Base-by-base conservation (phyloP, 2,797 vertebrate species). In the Emys orbicularis region DNA sequence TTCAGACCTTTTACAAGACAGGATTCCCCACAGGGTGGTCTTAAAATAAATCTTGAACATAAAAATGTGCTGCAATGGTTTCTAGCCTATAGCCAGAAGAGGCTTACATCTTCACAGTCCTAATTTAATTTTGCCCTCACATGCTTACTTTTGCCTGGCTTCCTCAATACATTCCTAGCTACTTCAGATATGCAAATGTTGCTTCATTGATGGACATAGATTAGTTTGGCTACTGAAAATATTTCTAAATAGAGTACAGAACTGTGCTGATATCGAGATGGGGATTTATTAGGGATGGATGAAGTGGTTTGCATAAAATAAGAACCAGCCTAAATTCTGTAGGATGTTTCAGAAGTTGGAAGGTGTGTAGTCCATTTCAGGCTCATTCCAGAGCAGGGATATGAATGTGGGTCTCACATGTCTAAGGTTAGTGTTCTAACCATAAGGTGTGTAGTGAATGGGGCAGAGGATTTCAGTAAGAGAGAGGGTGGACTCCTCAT, bases 111-210 rank as follows among this genome's bases (percentile, higher is more conserved):
- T 96, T 76, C 88, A 94, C 84, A 91, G 88, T 81, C 72, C 74
- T 92, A 95, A 96, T 91, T 90, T 89, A 59, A 90, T 97, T 97
- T 97, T 94, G 25, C 53, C 53, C 56, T 84, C 47, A 68, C 89
- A 23, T 18, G 53, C 50, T 97, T 96, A 88, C 92, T 84, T 68
- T 93, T 95, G 44, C 86, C 89, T 91, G 79, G 4, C 37, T 96
- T 96, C 84, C 79, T 92, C 83, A 95, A 12, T 88, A 89, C 92
- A 88, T 90, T 95, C 61, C 74, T 89, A 87, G 85, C 18, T 81
- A 1, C 82, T 94, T 96, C 61, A 92, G 90, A 56, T 77, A 83
- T 21, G 57, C 5, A 85, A 54, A 83, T 92, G 89, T 92, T 89
- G 88, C 27, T 95, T 92, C 77, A 56, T 3, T 54, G 21, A 13